Conservation (phyloP, 2,888 invertebrate species). For the Xanthorhoe spadicearia region DNA sequence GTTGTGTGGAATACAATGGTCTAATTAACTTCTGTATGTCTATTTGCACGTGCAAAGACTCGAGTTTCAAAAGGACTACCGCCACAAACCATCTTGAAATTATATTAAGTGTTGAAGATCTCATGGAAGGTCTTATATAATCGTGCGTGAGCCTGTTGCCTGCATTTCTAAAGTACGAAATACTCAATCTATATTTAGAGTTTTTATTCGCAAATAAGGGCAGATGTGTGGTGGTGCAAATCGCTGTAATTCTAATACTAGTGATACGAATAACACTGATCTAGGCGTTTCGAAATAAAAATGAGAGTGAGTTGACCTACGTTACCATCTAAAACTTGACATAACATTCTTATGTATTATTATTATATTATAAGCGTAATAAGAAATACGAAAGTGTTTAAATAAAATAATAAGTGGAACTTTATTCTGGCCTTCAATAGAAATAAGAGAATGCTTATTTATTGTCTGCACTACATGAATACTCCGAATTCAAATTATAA, state of each 20-base stretch:
- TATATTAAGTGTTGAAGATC: no score
- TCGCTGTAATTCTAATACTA: no score
- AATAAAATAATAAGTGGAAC: not conserved
- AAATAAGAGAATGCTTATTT: conserved; percentile 1
- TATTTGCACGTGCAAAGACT: not conserved
- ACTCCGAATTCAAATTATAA: not conserved
- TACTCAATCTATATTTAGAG: no score
- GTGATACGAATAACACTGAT: conserved; percentile 14
- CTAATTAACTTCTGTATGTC: no score
- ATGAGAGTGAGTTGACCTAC: not conserved
- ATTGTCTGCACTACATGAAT: not conserved
- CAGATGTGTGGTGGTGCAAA: no score
- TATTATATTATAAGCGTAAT: not conserved
- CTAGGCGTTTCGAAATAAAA: conserved; percentile 8
- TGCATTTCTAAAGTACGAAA: no score
- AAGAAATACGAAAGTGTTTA: not conserved
- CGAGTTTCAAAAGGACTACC: no score
- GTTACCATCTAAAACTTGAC: not conserved
- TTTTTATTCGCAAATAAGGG: no score
- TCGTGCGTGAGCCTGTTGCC: no score
- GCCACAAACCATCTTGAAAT: no score
- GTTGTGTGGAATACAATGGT: no score
- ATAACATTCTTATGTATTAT: not conserved
- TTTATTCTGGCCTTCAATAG: conserved; percentile 4
- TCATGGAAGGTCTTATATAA: no score